Evolutionary conservation across 2,113 vertebrate species (phyloP).

Genomic region (Trogon melanurus): DNA sequence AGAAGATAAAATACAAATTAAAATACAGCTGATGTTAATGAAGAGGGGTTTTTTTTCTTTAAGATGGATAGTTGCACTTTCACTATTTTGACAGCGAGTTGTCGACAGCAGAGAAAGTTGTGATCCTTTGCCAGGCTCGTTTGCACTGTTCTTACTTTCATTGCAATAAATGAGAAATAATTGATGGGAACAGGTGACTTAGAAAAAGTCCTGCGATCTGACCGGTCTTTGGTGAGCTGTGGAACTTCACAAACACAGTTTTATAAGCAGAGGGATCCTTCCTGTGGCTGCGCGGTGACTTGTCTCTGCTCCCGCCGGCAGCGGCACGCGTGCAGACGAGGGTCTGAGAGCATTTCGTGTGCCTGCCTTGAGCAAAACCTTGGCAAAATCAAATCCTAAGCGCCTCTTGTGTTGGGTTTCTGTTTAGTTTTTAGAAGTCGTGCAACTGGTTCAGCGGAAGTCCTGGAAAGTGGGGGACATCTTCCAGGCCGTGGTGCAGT

Average conservation of each 20-base stretch:
- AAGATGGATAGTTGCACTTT: neutral
- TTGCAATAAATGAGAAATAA: neutral
- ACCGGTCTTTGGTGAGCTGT: neutral
- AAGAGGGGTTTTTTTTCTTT: neutral
- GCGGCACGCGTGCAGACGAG: neutral
- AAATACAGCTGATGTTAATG: neutral
- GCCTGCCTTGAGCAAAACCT: neutral
- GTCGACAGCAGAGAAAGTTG: neutral
- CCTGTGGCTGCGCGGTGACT: neutral
- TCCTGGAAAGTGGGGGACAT: conserved; percentile 92
- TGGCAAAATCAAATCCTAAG: neutral
- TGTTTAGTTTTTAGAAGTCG: conserved; percentile 89
- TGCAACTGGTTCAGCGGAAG: conserved; percentile 88
- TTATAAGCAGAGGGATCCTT: neutral
- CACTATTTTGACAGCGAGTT: neutral
- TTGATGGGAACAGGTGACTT: neutral
- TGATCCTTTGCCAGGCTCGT: neutral
- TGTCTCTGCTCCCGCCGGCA: neutral
- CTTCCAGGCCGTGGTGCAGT: conserved; percentile 89
- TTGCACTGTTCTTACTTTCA: neutral
- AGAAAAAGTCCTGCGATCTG: neutral
- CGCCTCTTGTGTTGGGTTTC: neutral
- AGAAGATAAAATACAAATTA: neutral
- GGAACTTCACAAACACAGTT: neutral
- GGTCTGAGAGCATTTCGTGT: no score